Evolutionary conservation across 2,797 vertebrate species (phyloP), one percentile per base, ranked within the genome.

Genomic region (Dallia pectoralis): DNA sequence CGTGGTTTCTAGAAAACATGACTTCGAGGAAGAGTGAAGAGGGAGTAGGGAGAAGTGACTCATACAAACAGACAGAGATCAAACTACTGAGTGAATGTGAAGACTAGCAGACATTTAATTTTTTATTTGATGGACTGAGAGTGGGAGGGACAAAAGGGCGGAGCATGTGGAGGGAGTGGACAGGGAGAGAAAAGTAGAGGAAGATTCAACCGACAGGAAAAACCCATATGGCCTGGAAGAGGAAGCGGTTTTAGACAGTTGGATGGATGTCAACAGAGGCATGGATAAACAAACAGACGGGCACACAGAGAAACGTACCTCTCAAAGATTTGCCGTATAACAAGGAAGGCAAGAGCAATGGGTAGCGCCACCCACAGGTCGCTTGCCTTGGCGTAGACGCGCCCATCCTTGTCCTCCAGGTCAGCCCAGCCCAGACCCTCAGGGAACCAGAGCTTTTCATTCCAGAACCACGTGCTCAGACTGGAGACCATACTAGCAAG

Each of bases 391-490:
- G 97, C 95, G 0, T 96, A 97, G 8, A 96, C 84, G 0, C 92
- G 92, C 14, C 94, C 96, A 76, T 98, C 96, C 1, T 88, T 82
- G 79, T 96, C 96, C 87, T 97, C 91, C 74, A 99, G 89, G 84
- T 98, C 96, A 0, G 94, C 94, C 97, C 97, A 99, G 83, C 96
- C 97, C 78, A 98, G 86, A 76, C 97, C 97, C 67, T 89, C 85
- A 0, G 97, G 97, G 70, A 99, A 94, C 97, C 97, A 99, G 25
- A 97, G 94, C 74, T 87, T 89, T 78, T 99, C 96, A 93, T 95
- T 96, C 97, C 97, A 99, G 83, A 98, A 97, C 77, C 92, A 94
- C 49, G 94, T 93, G 40, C 94, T 96, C 77, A 98, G 79, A 40
- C 88, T 92, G 71, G 88, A 91, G 65, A 97, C 90, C 97, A 99